A percentile compares a stretch with the other conserved stretches of the same genome.
phyloP scores from a whole-genome alignment of 1,140 invertebrate species.

The Pseudomyrmex sp. region DNA sequence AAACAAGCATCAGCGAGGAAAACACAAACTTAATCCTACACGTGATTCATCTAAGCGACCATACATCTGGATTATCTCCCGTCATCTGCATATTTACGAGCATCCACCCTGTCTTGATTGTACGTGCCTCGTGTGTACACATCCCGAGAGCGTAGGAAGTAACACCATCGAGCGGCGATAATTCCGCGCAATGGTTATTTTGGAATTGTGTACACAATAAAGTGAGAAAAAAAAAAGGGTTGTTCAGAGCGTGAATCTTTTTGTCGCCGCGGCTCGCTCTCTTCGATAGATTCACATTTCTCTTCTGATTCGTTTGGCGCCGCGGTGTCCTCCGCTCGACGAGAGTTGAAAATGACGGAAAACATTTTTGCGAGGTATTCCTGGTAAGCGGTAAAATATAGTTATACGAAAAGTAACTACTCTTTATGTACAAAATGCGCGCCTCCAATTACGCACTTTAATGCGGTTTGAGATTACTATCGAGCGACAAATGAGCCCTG shows the following conservation, averaged over 20 bases:
- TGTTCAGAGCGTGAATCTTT: neutral
- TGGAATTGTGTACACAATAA: constrained; percentile 19
- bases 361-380: constrained; percentile 8
- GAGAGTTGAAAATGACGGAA: neutral
- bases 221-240: neutral
- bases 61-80: constrained; percentile 81
- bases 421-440: neutral
- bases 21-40: constrained; percentile 80
- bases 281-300: neutral
- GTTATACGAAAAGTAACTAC: constrained; percentile 6
- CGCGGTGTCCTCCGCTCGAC: neutral
- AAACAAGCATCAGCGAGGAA: constrained; percentile 70
- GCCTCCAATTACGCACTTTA: neutral
- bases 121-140: constrained; percentile 58
- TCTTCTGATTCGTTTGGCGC: neutral
- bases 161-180: constrained; percentile 48
- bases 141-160: constrained; percentile 60
- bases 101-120: constrained; percentile 75
- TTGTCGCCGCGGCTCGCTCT: neutral
- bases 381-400: constrained; percentile 16
- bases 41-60: constrained; percentile 75
- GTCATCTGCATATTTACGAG: constrained; percentile 82
- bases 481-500: neutral
- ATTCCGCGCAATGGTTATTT: constrained; percentile 42
- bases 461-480: constrained; percentile 22